phyloP scores from a whole-genome alignment of 1,140 invertebrate species.

The Drosophila insularis region DNA sequence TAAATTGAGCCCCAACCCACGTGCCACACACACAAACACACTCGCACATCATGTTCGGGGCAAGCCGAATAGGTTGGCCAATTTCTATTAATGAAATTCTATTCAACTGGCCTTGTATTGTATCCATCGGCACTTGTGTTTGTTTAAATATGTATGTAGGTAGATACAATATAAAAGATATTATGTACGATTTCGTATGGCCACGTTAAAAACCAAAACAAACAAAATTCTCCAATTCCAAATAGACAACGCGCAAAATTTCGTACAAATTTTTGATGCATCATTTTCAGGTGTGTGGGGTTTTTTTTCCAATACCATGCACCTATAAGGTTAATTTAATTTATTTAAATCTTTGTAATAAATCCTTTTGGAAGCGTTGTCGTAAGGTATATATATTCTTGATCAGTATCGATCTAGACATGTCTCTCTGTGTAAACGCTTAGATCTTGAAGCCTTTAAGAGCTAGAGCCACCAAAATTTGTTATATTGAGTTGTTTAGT shows the following conservation, averaged over 20 bases:
- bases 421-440: no score
- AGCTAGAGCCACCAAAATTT: no score
- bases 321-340: no score
- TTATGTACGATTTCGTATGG: conserved; percentile 19
- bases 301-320: conserved; percentile 8
- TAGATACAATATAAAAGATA: neutral
- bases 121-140: neutral
- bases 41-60: no score
- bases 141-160: neutral
- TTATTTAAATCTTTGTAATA: no score
- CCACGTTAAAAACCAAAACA: conserved; percentile 49
- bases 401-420: no score
- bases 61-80: no score
- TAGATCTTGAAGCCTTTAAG: no score
- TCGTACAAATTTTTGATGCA: conserved; percentile 37
- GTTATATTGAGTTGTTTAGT: no score
- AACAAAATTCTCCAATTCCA: conserved; percentile 14
- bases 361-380: no score
- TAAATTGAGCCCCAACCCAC: conserved; percentile 23
- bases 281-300: conserved; percentile 39
- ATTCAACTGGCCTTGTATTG: neutral
- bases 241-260: conserved; percentile 5
- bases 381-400: no score
- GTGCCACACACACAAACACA: conserved; percentile 14
- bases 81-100: neutral